Evolutionary conservation across 2,888 invertebrate genomes (phyloP).

Genomic region (Aplocera efformata): DNA sequence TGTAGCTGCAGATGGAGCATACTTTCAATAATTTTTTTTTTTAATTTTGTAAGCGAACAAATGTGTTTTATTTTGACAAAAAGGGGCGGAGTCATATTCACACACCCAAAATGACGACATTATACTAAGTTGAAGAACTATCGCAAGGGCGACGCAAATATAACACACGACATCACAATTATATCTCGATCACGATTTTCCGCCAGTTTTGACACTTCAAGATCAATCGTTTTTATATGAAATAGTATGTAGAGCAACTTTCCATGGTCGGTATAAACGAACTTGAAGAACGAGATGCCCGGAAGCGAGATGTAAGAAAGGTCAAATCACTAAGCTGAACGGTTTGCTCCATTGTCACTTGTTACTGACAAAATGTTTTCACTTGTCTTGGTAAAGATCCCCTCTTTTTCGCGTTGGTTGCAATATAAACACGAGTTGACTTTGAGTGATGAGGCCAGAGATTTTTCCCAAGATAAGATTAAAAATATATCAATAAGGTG

Average conservation of each 20-base stretch:
- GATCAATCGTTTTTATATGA: not conserved
- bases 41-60: no score
- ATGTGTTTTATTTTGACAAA: no score
- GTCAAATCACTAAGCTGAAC: slow-evolving; percentile 8
- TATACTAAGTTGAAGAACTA: no score
- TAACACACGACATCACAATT: no score
- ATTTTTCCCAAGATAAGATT: slow-evolving; percentile 25
- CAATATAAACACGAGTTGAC: slow-evolving; percentile 24
- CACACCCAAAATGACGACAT: no score
- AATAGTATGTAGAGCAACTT: slow-evolving; percentile 5
- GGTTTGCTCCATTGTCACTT: slow-evolving; percentile 9
- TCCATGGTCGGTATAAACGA: slow-evolving; percentile 12
- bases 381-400: slow-evolving; percentile 4
- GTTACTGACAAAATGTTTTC: slow-evolving; percentile 10
- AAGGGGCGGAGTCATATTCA: no score
- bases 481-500: no score
- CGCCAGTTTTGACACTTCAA: not conserved
- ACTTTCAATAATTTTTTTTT: no score
- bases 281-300: slow-evolving; percentile 3
- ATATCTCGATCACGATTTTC: not conserved
- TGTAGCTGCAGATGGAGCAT: no score
- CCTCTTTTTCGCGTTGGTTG: slow-evolving; percentile 10
- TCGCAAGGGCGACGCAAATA: no score
- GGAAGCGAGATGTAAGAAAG: slow-evolving; percentile 12
- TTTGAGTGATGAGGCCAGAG: slow-evolving; percentile 26